A percentile compares a stretch with the other conserved stretches of the same genome.
phyloP scores from a whole-genome alignment of 1,140 invertebrate genomes.

The Bombyx mori region ASM3026992v2 NC_085123.1:13597001-13597500 shows the following conservation, averaged over 20 bases:
- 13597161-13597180: conserved; percentile 19
- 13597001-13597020: not conserved
- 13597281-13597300: conserved; percentile 51
- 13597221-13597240: conserved; percentile 42
- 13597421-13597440: no score
- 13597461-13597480: no score
- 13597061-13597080: no score
- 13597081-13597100: conserved; percentile 24
- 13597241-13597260: conserved; percentile 43
- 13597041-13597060: not conserved
- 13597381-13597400: conserved; percentile 14
- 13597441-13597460: no score
- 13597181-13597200: conserved; percentile 49
- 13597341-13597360: not conserved
- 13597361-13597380: conserved; percentile 26
- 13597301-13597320: conserved; percentile 58
- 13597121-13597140: conserved; percentile 13
- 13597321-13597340: conserved; percentile 26
- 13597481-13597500: no score
- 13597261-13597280: conserved; percentile 38
- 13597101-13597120: conserved; percentile 9
- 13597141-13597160: not conserved
- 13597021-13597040: not conserved
- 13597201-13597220: conserved; percentile 61
- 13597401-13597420: no score